phyloP scores from a whole-genome alignment of 2,888 invertebrate species.

The Chironomus riparius region DNA sequence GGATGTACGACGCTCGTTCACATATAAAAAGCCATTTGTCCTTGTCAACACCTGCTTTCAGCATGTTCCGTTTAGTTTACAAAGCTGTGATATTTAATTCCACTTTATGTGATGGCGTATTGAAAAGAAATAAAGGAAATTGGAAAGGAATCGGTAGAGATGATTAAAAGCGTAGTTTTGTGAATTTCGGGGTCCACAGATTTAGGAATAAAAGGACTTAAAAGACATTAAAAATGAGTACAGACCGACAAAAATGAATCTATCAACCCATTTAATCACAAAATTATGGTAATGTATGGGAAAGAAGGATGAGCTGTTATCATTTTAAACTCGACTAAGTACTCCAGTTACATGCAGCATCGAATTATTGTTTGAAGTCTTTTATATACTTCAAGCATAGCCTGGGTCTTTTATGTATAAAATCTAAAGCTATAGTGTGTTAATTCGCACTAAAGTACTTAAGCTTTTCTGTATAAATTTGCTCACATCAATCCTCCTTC shows the following conservation, averaged over 20 bases:
- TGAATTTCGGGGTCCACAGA: too few relatives aligned
- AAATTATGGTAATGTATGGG: too few relatives aligned
- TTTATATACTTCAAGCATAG: too few relatives aligned
- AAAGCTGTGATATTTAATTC: not conserved
- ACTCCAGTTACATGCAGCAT: not conserved
- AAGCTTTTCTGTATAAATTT: not conserved
- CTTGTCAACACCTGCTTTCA: conserved; percentile 15
- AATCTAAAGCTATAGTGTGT: not conserved
- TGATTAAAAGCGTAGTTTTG: too few relatives aligned
- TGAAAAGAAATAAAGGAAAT: too few relatives aligned
- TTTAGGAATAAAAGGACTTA: too few relatives aligned
- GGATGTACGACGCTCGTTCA: not conserved
- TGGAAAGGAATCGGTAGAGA: not conserved
- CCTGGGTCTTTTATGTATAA: not conserved
- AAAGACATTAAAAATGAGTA: too few relatives aligned
- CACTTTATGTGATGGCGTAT: not conserved
- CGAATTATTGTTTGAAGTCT: not conserved
- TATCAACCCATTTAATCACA: too few relatives aligned
- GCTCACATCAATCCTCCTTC: not conserved
- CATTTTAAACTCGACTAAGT: not conserved
- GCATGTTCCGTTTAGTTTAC: not conserved
- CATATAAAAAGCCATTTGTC: conserved; percentile 12
- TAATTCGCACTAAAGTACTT: not conserved
- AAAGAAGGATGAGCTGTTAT: not conserved
- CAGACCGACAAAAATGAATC: too few relatives aligned